Evolutionary conservation across 2,888 invertebrate species (phyloP).

Genomic region (Phyllotreta cruciferae): DNA sequence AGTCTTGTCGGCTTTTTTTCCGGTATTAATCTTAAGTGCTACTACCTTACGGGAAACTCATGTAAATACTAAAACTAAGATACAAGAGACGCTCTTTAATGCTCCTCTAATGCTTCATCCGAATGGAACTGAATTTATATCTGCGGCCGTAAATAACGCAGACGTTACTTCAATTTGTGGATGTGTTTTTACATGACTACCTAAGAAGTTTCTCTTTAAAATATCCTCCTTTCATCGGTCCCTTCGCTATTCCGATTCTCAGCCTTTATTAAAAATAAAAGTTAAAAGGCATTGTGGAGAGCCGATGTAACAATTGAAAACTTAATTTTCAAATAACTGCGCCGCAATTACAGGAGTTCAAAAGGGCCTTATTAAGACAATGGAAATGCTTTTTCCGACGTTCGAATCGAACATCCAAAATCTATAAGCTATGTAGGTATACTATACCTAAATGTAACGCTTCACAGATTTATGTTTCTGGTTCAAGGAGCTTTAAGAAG

Average conservation of each 20-base stretch:
- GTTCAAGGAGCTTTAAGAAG: no score
- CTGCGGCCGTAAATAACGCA: no score
- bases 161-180: no score
- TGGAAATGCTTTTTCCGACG: slow-evolving; percentile 8
- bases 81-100: slow-evolving; percentile 7
- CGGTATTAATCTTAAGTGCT: slow-evolving; percentile 45
- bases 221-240: slow-evolving; percentile 2
- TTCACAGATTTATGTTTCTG: background rate
- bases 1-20: slow-evolving; percentile 45
- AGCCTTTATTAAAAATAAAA: background rate
- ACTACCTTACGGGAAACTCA: slow-evolving; percentile 45
- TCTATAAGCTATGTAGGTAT: background rate
- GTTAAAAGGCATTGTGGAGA: background rate
- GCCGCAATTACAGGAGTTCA: slow-evolving; percentile 31
- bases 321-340: slow-evolving; percentile 33
- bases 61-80: slow-evolving; percentile 40
- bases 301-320: slow-evolving; percentile 31
- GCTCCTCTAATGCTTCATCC: background rate
- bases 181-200: no score
- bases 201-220: no score
- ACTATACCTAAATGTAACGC: background rate
- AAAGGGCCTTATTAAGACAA: slow-evolving; percentile 25
- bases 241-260: background rate
- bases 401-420: slow-evolving; percentile 13
- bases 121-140: no score